phyloP scores from a whole-genome alignment of 1,140 invertebrate genomes.

The Drosophila aff. region DNA sequence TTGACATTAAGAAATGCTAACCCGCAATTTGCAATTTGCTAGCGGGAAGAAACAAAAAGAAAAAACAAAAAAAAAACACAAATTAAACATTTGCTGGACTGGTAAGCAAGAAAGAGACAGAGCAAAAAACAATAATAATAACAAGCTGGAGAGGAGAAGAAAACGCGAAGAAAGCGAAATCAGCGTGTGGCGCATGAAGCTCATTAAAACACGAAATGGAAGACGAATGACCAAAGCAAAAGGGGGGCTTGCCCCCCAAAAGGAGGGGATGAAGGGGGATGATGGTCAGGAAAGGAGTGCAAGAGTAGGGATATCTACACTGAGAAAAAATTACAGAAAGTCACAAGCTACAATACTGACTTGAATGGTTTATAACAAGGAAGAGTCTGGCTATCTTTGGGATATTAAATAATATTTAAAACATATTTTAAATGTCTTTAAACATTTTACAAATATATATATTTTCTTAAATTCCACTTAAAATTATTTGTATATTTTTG shows the following conservation, averaged over 20 bases:
- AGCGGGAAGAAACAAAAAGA: slow-evolving; percentile 7
- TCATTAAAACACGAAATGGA: slow-evolving; percentile 64
- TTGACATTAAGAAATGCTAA: slow-evolving; percentile 68
- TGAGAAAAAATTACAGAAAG: background rate
- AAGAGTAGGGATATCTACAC: slow-evolving; percentile 17
- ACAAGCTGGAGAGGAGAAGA: slow-evolving; percentile 33
- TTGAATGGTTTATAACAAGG: background rate
- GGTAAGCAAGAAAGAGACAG: background rate
- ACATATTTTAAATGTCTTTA: too few relatives aligned
- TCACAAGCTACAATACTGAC: too few relatives aligned
- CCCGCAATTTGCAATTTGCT: slow-evolving; percentile 64
- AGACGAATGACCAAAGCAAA: slow-evolving; percentile 49
- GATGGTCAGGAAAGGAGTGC: slow-evolving; percentile 4
- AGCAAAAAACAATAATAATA: slow-evolving; percentile 57
- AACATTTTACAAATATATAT: too few relatives aligned
- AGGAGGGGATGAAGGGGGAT: background rate
- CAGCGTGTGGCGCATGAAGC: slow-evolving; percentile 66
- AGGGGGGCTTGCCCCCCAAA: background rate
- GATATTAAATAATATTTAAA: too few relatives aligned
- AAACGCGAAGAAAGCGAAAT: slow-evolving; percentile 56
- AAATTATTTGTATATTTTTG: too few relatives aligned
- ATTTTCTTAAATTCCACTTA: too few relatives aligned
- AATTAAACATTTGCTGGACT: slow-evolving; percentile 16
- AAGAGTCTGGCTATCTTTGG: too few relatives aligned
- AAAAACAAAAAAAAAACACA: background rate